phyloP scores from a whole-genome alignment of 2,888 invertebrate species.

The Patella depressa region DNA sequence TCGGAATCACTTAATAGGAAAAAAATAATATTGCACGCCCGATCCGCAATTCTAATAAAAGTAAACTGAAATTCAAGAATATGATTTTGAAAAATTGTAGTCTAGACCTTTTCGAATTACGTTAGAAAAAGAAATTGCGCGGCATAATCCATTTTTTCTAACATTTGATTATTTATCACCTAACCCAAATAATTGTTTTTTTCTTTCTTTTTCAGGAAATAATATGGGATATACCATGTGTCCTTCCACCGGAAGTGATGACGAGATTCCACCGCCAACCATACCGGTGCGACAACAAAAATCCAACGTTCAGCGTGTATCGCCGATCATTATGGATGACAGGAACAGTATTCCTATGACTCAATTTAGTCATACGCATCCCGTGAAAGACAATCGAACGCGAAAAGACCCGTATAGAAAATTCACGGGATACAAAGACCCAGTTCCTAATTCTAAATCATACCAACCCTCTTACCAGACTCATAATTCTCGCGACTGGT shows the following conservation, averaged over 20 bases:
- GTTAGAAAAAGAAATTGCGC: too few relatives aligned
- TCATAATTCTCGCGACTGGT: not conserved
- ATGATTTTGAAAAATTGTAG: too few relatives aligned
- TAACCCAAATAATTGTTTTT: too few relatives aligned
- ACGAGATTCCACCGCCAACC: not conserved
- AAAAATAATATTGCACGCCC: too few relatives aligned
- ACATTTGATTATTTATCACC: too few relatives aligned
- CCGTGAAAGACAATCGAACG: not conserved
- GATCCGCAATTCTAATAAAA: too few relatives aligned
- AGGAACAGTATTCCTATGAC: not conserved
- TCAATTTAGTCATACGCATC: not conserved
- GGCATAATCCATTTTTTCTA: too few relatives aligned
- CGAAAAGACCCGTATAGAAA: conserved; percentile 4
- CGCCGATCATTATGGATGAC: not conserved
- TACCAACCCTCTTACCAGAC: not conserved
- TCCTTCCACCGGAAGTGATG: conserved; percentile 7
- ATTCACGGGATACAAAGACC: not conserved
- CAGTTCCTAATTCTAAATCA: not conserved
- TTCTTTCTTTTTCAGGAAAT: not conserved
- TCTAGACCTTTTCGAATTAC: too few relatives aligned
- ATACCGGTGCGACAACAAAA: not conserved
- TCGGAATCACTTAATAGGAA: too few relatives aligned
- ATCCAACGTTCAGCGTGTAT: not conserved
- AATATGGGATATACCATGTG: conserved; percentile 4
- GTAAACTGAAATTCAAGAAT: too few relatives aligned